Base-by-base conservation (phyloP, 1,140 invertebrate species). In the Drosophila repletoides region DNA sequence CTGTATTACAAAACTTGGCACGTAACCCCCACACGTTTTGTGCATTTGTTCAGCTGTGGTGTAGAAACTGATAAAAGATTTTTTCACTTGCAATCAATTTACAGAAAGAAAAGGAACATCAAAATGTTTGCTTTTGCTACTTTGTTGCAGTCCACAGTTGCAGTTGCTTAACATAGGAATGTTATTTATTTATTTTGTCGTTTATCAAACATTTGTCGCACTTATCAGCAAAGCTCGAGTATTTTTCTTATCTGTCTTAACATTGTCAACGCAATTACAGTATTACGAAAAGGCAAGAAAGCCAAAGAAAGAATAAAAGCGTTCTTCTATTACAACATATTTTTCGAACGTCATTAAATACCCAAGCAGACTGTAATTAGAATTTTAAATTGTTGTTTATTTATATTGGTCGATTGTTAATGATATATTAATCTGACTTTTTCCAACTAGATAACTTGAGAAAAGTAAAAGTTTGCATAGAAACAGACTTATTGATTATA, bases 1-100 rank as follows among this genome's bases (percentile, higher is more conserved):
- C 53, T 48, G 12, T 48, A 65, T 65, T 66, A 59, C 53, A 53
- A 64, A 64, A 72, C 68, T 76, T 76, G 63, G 72, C 77, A 83
- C 77, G 77, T 73, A 77, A 64, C 48, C 51, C 14, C 26, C 38
- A 31, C 46, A 64, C 66, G 71, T 66, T 79, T 80, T 31, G 28
- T 60, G 36, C 53, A 68, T 61, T 75, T 75, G 52, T 51, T 56
- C 48, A 80, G 67, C 68, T 83, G 77, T 46, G 45, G 40, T 15
- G 45, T 36, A 29, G 6, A 22, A 48, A 22, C 31, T 61, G 38
- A 68, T 55, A 55, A 48, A 52, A 31, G 21, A 63, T 55, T 55
- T 28, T 48, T 15, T 21, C 21, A 19, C 6, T 55, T 34, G 33
- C 48, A 53, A 68, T 63, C 46, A 53, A 53, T 40, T 29, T 10